Evolutionary conservation across 2,113 vertebrate genomes (phyloP).

Genomic region (Gobius niger): DNA sequence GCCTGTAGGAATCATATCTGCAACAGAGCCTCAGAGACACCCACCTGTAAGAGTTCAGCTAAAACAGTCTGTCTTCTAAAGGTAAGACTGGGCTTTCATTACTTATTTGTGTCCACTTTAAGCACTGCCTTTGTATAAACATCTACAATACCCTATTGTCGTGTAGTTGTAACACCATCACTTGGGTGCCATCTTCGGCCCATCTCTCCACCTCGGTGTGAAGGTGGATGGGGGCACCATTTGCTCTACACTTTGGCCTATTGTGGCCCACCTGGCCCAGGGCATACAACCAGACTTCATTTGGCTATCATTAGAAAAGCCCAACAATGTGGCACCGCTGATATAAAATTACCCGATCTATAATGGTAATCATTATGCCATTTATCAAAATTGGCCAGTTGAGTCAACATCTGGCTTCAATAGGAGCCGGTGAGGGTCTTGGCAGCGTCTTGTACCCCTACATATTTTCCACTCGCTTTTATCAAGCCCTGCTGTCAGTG

Average conservation of each 20-base stretch:
- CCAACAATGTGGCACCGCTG: constrained; percentile 62
- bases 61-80: too few species aligned
- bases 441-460: constrained; percentile 73
- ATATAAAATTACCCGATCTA: constrained; percentile 76
- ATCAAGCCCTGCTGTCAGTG: constrained; percentile 76
- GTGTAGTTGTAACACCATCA: not conserved
- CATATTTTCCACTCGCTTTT: constrained; percentile 80
- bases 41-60: too few species aligned
- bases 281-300: constrained; percentile 62
- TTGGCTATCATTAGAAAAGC: constrained; percentile 73
- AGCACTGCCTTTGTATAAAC: too few species aligned
- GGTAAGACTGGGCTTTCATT: too few species aligned
- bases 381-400: constrained; percentile 83
- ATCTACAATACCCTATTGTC: not conserved
- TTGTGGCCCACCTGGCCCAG: constrained; percentile 68
- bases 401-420: constrained; percentile 85
- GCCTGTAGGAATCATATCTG: too few species aligned
- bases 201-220: not conserved
- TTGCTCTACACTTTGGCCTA: constrained; percentile 32
- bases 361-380: constrained; percentile 74
- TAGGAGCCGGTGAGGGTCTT: constrained; percentile 75
- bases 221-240: constrained; percentile 42
- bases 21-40: too few species aligned
- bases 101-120: too few species aligned
- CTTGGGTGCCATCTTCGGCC: not conserved